phyloP scores from a whole-genome alignment of 2,113 vertebrate species.

The Procapra przewalskii region DNA sequence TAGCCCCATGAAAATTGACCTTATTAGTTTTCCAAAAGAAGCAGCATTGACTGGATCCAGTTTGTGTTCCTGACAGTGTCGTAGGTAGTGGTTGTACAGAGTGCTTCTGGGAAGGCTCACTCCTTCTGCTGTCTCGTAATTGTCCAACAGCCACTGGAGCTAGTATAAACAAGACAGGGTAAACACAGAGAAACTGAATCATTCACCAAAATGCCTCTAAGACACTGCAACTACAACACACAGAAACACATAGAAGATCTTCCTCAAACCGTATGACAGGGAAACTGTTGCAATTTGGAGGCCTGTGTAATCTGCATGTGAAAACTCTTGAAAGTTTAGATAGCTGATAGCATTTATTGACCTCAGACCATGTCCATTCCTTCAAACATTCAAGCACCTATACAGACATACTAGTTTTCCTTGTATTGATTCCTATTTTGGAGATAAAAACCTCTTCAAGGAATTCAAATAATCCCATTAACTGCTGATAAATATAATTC shows the following conservation, averaged over 20 bases:
- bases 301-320: background rate
- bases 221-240: background rate
- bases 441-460: constrained; percentile 44
- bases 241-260: background rate
- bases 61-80: constrained; percentile 89
- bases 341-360: constrained; percentile 55
- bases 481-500: constrained; percentile 34
- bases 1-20: constrained; percentile 88
- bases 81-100: constrained; percentile 88
- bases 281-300: constrained; percentile 2
- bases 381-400: constrained; percentile 48
- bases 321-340: constrained; percentile 48
- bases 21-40: constrained; percentile 88
- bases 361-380: background rate
- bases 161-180: constrained; percentile 72
- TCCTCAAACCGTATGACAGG: background rate
- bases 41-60: constrained; percentile 88
- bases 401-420: constrained; percentile 19
- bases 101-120: constrained; percentile 88
- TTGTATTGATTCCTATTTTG: constrained; percentile 13
- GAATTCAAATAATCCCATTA: constrained; percentile 58
- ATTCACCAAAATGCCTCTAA: constrained; percentile 28
- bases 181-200: constrained; percentile 56
- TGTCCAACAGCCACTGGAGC: constrained; percentile 90
- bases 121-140: constrained; percentile 89